Conservation (phyloP, 2,797 vertebrate genomes). For the Halcyon chelicuti region DNA sequence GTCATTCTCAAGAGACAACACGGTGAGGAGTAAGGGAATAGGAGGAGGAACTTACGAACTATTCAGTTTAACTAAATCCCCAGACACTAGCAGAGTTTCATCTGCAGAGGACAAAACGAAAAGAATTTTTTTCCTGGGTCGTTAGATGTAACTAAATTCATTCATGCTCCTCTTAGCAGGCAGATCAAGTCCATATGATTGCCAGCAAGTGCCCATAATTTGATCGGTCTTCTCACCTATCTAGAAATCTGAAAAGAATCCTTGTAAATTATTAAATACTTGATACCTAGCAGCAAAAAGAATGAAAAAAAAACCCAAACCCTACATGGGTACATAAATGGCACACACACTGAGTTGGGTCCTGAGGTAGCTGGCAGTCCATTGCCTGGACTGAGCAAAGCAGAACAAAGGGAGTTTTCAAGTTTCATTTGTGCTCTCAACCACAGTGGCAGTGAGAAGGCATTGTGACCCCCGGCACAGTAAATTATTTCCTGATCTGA, state of each 20-base stretch:
- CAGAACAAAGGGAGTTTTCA: constrained; percentile 14
- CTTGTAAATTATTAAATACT: constrained; percentile 27
- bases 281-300: constrained; percentile 18
- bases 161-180: constrained; percentile 25
- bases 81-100: neutral
- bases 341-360: neutral
- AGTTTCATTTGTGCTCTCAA: constrained; percentile 3
- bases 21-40: neutral
- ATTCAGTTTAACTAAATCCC: neutral
- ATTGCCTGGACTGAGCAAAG: neutral
- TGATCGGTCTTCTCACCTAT: constrained; percentile 29
- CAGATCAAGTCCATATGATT: constrained; percentile 1
- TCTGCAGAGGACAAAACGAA: neutral
- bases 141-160: constrained; percentile 45
- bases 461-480: neutral
- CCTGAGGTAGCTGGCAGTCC: neutral
- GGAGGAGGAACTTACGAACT: neutral
- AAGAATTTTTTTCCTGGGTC: neutral
- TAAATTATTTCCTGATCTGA: constrained; percentile 34
- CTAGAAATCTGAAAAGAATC: constrained; percentile 32
- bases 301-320: neutral
- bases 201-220: constrained; percentile 29
- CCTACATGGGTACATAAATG: neutral
- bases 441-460: neutral
- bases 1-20: neutral